Percentiles rank a stretch among this genome's conserved stretches.
phyloP scores from a whole-genome alignment of 2,113 vertebrate species.

The Amblyornis subalaris region DNA sequence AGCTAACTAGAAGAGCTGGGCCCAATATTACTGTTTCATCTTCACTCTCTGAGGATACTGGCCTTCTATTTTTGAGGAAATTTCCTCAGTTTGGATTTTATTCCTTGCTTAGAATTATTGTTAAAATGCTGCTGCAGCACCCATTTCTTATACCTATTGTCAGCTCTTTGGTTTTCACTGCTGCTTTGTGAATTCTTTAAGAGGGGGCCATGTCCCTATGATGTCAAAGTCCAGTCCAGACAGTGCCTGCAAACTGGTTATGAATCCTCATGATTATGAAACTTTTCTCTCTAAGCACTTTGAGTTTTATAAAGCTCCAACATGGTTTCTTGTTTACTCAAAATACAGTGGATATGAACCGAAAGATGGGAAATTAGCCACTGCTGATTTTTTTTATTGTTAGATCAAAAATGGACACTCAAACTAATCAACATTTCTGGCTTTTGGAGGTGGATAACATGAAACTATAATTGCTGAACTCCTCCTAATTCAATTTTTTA shows the following conservation, averaged over 20 bases:
- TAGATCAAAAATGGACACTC: not conserved
- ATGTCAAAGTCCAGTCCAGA: not conserved
- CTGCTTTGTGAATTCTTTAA: not conserved
- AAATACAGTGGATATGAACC: not conserved
- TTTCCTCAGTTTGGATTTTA: not conserved
- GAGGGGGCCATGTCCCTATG: not conserved
- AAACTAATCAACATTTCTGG: not conserved
- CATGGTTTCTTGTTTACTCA: not conserved
- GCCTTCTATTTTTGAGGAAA: not conserved
- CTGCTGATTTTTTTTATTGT: not conserved
- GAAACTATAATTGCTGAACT: not conserved
- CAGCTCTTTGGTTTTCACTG: not conserved
- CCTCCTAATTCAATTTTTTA: not conserved
- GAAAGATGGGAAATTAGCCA: not conserved
- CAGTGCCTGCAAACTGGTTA: not conserved
- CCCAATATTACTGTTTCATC: not conserved
- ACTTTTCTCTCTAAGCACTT: not conserved
- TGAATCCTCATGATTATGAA: not conserved
- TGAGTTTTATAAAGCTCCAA: not conserved
- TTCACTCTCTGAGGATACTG: fast-evolving
- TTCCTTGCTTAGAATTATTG: not conserved
- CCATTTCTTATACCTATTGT: not conserved
- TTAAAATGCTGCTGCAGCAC: not conserved
- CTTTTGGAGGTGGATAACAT: not conserved
- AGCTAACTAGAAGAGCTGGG: not conserved